phyloP scores from a whole-genome alignment of 2,888 invertebrate species.

The Tanytarsus gracilentus region DNA sequence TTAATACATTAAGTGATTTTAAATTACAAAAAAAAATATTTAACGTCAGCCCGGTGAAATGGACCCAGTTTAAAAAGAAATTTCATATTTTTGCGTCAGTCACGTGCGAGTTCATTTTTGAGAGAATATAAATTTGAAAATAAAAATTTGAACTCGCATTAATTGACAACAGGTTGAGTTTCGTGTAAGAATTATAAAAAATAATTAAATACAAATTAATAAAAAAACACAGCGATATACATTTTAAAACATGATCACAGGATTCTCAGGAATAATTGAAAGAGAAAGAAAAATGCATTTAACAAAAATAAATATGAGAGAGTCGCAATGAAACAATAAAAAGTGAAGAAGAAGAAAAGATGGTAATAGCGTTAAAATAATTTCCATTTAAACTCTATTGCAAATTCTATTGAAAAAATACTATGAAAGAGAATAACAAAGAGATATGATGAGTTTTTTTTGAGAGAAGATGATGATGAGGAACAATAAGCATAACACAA shows the following conservation, averaged over 20 bases:
- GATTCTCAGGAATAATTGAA: constrained; percentile 20
- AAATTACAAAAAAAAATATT: not conserved
- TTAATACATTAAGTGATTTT: constrained; percentile 38
- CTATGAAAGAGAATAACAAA: not conserved
- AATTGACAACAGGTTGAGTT: too few species aligned
- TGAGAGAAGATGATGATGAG: not conserved
- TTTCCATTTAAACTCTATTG: constrained; percentile 22
- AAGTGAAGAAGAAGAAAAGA: not conserved
- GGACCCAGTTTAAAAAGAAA: too few species aligned
- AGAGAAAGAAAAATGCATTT: constrained; percentile 17
- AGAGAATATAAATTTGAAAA: too few species aligned
- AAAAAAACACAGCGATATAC: not conserved
- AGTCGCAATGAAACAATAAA: not conserved
- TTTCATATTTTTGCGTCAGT: too few species aligned
- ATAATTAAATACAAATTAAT: too few species aligned
- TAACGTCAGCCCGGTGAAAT: too few species aligned
- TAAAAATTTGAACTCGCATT: too few species aligned
- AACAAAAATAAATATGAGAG: constrained; percentile 1
- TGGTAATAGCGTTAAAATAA: constrained; percentile 13
- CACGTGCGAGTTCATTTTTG: too few species aligned
- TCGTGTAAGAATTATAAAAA: too few species aligned
- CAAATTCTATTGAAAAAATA: constrained; percentile 21
- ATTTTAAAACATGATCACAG: constrained; percentile 21
- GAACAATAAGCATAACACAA: constrained; percentile 9
- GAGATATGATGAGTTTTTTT: too few species aligned